These are phyloP conservation scores for Sussaba pulchella DNA, from an alignment of 2,888 invertebrate species.

Conservation along the genomic window DNA sequence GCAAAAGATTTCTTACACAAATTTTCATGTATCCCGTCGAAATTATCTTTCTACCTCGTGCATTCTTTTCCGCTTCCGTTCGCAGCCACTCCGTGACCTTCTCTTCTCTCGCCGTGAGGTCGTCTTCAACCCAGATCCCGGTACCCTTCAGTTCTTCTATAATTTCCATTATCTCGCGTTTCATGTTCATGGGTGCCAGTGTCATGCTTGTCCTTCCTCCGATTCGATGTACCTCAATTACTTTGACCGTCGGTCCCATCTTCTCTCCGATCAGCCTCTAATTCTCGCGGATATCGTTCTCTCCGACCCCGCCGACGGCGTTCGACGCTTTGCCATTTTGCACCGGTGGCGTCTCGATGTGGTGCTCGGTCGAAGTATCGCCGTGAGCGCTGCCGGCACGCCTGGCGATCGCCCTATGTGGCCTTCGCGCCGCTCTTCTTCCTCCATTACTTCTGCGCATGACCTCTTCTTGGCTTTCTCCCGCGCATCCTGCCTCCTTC, in stretches of 20 bases:
- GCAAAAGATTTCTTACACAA: not conserved
- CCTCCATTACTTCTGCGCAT: too few relatives aligned
- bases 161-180: constrained; percentile 12
- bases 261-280: not conserved
- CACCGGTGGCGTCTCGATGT: not conserved
- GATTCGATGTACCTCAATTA: not conserved
- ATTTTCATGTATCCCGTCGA: constrained; percentile 26
- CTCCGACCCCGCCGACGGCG: not conserved
- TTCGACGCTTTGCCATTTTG: constrained; percentile 11
- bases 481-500: not conserved
- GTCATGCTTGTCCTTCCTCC: not conserved
- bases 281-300: not conserved
- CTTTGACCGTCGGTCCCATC: not conserved
- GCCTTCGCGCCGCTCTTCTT: too few relatives aligned
- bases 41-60: constrained; percentile 1
- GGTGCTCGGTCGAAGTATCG: not conserved
- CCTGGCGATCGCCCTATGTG: too few relatives aligned
- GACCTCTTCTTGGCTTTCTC: too few relatives aligned
- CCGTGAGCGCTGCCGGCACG: not conserved
- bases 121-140: constrained; percentile 28
- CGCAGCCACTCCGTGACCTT: constrained; percentile 33
- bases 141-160: not conserved
- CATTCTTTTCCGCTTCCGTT: not conserved
- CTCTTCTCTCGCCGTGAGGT: constrained; percentile 33
- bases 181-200: constrained; percentile 9